These are phyloP conservation scores for Raphicerus campestris DNA, from an alignment of 2,113 vertebrate species.

Conservation along the genomic window DNA sequence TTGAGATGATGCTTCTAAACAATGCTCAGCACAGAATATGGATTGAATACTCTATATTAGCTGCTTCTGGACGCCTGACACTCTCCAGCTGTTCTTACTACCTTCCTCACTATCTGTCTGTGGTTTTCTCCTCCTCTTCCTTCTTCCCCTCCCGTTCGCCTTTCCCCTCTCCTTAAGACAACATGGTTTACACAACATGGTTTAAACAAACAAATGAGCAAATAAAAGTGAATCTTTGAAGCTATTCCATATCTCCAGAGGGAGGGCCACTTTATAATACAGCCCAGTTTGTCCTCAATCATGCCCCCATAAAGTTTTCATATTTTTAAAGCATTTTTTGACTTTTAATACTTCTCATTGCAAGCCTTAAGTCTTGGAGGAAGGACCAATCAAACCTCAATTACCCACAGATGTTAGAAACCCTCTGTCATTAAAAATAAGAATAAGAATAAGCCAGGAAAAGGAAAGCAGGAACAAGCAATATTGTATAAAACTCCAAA, in stretches of 20 bases:
- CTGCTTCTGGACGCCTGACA: accelerated
- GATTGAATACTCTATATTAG: accelerated
- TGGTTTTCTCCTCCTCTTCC: background rate
- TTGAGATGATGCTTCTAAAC: background rate
- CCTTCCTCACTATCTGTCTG: background rate
- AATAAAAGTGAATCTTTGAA: background rate
- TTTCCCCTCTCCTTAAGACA: background rate
- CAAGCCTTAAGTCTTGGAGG: background rate
- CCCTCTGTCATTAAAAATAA: background rate
- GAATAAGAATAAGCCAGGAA: background rate
- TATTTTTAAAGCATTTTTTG: background rate
- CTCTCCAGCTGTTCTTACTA: background rate
- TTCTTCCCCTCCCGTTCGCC: accelerated
- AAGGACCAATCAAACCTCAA: background rate
- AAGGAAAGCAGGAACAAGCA: background rate
- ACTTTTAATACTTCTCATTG: background rate
- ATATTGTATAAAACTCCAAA: background rate
- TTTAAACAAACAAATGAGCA: background rate
- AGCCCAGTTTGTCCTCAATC: background rate
- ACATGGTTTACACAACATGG: background rate
- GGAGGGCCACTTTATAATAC: background rate
- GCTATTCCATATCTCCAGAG: background rate
- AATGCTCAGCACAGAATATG: accelerated
- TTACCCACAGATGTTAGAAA: background rate
- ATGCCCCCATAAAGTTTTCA: background rate